A percentile compares a stretch with the other conserved stretches of the same genome.
phyloP scores from a whole-genome alignment of 1,140 invertebrate genomes.

The Brachionus calyciflorus region DNA sequence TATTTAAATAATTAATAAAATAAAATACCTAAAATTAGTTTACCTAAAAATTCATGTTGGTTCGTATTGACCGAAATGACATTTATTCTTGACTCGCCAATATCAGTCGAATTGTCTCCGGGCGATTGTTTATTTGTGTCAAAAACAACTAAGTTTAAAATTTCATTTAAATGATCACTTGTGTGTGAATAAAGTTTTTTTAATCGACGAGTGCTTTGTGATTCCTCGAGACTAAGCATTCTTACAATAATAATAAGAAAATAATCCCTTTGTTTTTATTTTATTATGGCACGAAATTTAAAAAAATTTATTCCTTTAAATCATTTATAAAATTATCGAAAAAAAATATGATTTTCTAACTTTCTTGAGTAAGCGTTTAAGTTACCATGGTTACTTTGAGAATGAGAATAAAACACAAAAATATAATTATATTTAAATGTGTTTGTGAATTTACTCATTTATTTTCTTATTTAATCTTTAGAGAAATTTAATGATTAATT shows the following conservation, averaged over 20 bases:
- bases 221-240: neutral
- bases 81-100: neutral
- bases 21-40: neutral
- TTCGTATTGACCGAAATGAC: constrained; percentile 4
- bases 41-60: neutral
- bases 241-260: too few relatives aligned
- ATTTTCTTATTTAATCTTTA: too few relatives aligned
- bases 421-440: neutral
- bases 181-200: neutral
- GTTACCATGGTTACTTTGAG: neutral
- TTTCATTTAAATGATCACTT: neutral
- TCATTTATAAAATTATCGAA: neutral
- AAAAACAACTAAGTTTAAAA: neutral
- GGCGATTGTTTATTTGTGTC: neutral
- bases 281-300: neutral
- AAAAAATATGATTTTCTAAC: neutral
- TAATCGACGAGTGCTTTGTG: neutral
- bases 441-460: neutral
- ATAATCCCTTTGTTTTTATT: neutral
- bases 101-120: neutral
- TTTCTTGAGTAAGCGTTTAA: constrained; percentile 23
- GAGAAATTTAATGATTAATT: too few relatives aligned
- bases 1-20: too few relatives aligned
- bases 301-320: neutral
- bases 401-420: neutral